Evolutionary conservation across 2,888 invertebrate genomes (phyloP).

Genomic region (Plemyria rubiginata): DNA sequence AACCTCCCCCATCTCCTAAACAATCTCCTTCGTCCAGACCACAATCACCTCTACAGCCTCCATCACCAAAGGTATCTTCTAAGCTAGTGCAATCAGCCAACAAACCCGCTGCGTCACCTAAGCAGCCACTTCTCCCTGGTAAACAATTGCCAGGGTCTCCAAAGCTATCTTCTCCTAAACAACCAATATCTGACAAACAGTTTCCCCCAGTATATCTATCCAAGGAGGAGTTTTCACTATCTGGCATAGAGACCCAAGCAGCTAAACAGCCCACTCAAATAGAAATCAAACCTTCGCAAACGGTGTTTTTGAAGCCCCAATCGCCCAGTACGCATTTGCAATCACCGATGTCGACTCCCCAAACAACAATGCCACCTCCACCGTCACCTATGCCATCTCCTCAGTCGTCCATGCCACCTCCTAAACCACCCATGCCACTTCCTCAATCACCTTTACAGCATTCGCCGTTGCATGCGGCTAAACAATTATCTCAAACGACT

Average conservation of each 20-base stretch:
- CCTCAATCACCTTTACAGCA: constrained; percentile 13
- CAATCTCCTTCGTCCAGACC: constrained; percentile 32
- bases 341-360: constrained; percentile 25
- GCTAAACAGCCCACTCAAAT: constrained; percentile 28
- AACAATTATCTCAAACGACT: constrained; percentile 19
- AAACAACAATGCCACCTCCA: constrained; percentile 25
- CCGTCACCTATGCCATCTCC: constrained; percentile 18
- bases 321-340: constrained; percentile 17
- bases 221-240: constrained; percentile 19
- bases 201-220: constrained; percentile 19
- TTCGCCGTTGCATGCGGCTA: constrained; percentile 15
- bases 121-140: constrained; percentile 31
- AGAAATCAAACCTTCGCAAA: constrained; percentile 26
- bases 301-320: constrained; percentile 37
- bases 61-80: constrained; percentile 43
- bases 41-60: constrained; percentile 54
- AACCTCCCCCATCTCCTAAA: constrained; percentile 26
- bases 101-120: constrained; percentile 36
- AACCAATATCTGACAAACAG: constrained; percentile 24
- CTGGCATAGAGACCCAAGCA: constrained; percentile 24
- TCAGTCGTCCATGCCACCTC: constrained; percentile 55
- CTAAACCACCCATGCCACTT: constrained; percentile 39
- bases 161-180: constrained; percentile 11
- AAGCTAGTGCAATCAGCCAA: constrained; percentile 23
- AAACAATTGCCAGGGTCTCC: constrained; percentile 14